These are phyloP conservation scores for Biston betularia DNA, from an alignment of 2,888 invertebrate species.

Conservation along the genomic window DNA sequence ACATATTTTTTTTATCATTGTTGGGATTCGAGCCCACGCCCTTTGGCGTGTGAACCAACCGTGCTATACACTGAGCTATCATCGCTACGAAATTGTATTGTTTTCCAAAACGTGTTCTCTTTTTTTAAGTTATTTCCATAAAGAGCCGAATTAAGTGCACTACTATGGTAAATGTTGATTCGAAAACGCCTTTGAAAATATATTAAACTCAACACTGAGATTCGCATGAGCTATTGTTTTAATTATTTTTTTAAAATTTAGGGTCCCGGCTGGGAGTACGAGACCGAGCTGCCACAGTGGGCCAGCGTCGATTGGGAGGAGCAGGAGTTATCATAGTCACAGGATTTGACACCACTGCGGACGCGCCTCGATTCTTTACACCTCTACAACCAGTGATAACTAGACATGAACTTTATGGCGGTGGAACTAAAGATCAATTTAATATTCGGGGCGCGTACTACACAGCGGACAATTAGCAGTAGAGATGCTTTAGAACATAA, in stretches of 20 bases:
- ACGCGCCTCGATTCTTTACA: constrained; percentile 66
- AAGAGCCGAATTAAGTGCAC: no score
- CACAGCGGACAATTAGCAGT: constrained; percentile 14
- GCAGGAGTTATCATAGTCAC: constrained; percentile 84
- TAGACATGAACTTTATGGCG: constrained; percentile 27
- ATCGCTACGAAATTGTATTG: no score
- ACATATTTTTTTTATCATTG: no score
- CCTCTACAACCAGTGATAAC: constrained; percentile 42
- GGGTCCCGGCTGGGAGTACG: constrained; percentile 98
- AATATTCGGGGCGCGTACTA: constrained; percentile 26
- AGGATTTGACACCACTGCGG: constrained; percentile 63
- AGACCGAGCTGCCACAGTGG: constrained; percentile 97
- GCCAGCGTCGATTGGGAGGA: constrained; percentile 94
- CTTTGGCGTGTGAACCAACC: no score
- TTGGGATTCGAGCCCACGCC: no score
- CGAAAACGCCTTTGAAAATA: no score
- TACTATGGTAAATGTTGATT: no score
- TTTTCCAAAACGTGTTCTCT: no score
- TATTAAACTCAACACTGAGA: no score
- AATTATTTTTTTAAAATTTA: constrained; percentile 58
- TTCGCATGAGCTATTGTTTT: no score
- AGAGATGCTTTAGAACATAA: constrained; percentile 6
- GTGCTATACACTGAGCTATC: no score
- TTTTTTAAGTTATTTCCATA: no score
- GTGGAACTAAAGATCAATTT: constrained; percentile 29